These are phyloP conservation scores for Lucilia sericata DNA, from an alignment of 1,140 invertebrate genomes.

Conservation along the genomic window DNA sequence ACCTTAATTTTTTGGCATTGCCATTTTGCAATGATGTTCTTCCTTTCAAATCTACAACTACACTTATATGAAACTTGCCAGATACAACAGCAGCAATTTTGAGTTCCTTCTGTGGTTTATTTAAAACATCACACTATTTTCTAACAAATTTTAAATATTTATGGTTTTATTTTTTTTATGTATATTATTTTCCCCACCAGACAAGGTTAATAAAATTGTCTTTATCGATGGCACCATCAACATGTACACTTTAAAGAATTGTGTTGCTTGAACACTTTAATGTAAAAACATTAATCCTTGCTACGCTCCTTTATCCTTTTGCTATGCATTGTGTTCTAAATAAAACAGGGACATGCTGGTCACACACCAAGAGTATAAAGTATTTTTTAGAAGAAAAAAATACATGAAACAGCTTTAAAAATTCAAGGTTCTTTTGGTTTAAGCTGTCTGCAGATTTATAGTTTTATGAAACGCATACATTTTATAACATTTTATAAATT, in stretches of 20 bases:
- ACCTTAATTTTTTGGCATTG: too few relatives aligned
- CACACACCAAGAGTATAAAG: not conserved
- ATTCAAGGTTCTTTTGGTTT: not conserved
- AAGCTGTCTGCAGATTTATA: not conserved
- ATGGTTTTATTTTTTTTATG: not conserved
- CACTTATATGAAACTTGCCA: too few relatives aligned
- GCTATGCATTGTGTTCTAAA: not conserved
- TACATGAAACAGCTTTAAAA: not conserved
- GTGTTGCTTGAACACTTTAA: not conserved
- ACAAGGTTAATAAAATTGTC: not conserved
- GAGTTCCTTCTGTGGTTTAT: too few relatives aligned
- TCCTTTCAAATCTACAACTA: too few relatives aligned
- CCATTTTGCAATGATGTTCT: too few relatives aligned
- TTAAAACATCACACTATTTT: too few relatives aligned
- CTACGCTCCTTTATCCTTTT: not conserved
- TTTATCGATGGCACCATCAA: not conserved
- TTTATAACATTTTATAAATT: not conserved
- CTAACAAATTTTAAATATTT: not conserved
- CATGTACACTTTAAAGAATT: not conserved
- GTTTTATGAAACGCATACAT: not conserved
- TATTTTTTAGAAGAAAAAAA: not conserved
- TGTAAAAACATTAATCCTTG: not conserved
- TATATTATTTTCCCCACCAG: not conserved
- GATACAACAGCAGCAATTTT: too few relatives aligned
- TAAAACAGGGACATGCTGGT: constrained; percentile 6